Conservation (phyloP, 1,140 invertebrate species). For the Eupristina koningsbergeri region DNA sequence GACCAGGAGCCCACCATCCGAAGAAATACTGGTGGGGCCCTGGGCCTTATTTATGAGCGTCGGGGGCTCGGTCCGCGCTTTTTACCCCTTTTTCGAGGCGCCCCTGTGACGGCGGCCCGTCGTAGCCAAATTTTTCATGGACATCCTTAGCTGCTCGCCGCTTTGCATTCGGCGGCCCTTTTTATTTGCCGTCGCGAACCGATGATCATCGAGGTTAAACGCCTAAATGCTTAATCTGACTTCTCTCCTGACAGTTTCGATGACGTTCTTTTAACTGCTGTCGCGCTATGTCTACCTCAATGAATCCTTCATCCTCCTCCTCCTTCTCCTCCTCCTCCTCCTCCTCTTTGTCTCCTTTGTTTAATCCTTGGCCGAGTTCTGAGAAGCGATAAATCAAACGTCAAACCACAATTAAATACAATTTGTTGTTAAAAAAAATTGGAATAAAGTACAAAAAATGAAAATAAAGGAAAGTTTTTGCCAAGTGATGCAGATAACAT, state of each 20-base stretch:
- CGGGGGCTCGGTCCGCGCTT: constrained; percentile 44
- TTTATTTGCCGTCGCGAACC: not conserved
- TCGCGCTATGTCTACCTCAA: too few species aligned
- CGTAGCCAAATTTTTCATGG: constrained; percentile 47
- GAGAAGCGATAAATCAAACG: not conserved
- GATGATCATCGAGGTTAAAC: not conserved
- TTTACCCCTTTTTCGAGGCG: constrained; percentile 32
- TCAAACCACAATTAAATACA: not conserved
- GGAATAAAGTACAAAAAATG: too few species aligned
- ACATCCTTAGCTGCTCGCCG: constrained; percentile 10
- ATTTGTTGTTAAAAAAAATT: not conserved
- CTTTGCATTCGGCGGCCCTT: not conserved
- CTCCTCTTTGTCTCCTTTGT: not conserved
- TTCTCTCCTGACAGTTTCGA: not conserved
- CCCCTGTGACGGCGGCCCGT: not conserved
- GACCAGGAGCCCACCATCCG: constrained; percentile 50
- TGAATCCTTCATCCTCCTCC: too few species aligned
- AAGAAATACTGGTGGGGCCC: constrained; percentile 13
- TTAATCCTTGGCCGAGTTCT: not conserved
- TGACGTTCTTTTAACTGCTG: not conserved
- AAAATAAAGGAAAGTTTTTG: too few species aligned
- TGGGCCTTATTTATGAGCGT: constrained; percentile 57
- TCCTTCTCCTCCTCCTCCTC: too few species aligned
- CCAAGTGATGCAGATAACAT: too few species aligned
- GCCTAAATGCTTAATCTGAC: not conserved